Evolutionary conservation across 2,797 vertebrate species (phyloP).

Genomic region (Oreochromis grahami): DNA sequence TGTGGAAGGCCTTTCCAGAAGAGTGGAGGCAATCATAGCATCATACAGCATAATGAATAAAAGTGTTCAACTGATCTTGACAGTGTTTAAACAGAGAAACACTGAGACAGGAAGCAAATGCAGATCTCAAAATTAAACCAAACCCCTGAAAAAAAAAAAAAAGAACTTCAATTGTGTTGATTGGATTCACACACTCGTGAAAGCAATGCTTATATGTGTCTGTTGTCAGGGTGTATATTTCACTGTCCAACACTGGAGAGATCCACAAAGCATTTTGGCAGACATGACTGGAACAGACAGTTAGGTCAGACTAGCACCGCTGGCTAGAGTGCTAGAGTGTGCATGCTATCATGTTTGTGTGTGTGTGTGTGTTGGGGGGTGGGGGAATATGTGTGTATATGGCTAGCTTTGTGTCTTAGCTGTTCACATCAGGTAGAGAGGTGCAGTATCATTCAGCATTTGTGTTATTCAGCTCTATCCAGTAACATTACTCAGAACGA

Average conservation of each 20-base stretch:
- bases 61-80: background rate
- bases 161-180: background rate
- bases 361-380: background rate
- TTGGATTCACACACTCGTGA: background rate
- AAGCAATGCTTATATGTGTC: slow-evolving; percentile 6
- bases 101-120: background rate
- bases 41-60: background rate
- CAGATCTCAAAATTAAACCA: background rate
- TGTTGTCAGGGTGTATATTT: slow-evolving; percentile 24
- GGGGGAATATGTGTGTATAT: background rate
- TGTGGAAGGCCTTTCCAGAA: background rate
- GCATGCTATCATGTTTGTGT: background rate
- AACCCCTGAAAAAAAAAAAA: background rate
- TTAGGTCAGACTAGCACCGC: slow-evolving; percentile 41
- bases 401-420: background rate
- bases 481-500: slow-evolving; percentile 8
- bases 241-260: slow-evolving; percentile 40
- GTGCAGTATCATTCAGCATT: background rate
- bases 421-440: background rate
- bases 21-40: background rate
- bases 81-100: background rate
- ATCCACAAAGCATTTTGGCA: slow-evolving; percentile 58
- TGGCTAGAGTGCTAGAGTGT: slow-evolving; percentile 1
- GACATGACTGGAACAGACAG: slow-evolving; percentile 57
- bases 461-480: background rate